These are phyloP conservation scores for Syngnathoides biaculeatus DNA, from an alignment of 2,113 vertebrate species.

Conservation along the genomic window DNA sequence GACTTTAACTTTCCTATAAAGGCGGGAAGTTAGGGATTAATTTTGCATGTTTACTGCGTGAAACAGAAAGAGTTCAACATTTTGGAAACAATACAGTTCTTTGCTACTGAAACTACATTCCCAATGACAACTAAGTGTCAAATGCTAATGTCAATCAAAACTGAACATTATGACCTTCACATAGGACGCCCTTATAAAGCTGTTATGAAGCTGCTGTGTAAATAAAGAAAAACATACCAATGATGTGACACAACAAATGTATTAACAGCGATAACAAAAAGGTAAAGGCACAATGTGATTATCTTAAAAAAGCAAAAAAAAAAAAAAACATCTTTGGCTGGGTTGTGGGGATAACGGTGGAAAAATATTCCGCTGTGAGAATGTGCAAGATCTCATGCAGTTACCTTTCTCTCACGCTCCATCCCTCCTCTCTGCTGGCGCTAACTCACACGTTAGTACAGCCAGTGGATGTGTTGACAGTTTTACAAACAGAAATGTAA, in stretches of 20 bases:
- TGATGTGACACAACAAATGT: not conserved
- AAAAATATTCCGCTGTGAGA: constrained; percentile 69
- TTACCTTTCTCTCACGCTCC: constrained; percentile 69
- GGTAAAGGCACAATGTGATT: not conserved
- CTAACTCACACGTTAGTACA: constrained; percentile 78
- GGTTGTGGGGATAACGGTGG: constrained; percentile 39
- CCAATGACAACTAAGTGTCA: not conserved
- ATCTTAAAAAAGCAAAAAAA: not conserved
- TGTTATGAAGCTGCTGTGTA: too few species aligned
- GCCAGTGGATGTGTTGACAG: constrained; percentile 76
- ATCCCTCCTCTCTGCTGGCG: constrained; percentile 73
- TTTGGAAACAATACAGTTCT: not conserved
- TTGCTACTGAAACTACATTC: not conserved
- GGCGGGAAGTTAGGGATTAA: not conserved
- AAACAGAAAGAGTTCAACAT: not conserved
- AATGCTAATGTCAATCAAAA: not conserved
- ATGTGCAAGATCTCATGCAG: constrained; percentile 75
- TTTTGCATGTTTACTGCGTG: not conserved
- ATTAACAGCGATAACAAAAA: too few species aligned
- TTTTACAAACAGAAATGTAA: constrained; percentile 80
- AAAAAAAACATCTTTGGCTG: constrained; percentile 26
- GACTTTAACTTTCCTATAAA: not conserved
- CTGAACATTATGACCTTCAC: not conserved
- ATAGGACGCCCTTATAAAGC: too few species aligned
- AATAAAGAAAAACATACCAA: not conserved